Evolutionary conservation across 2,888 invertebrate genomes (phyloP).

Genomic region (Perizoma flavofasciatum): DNA sequence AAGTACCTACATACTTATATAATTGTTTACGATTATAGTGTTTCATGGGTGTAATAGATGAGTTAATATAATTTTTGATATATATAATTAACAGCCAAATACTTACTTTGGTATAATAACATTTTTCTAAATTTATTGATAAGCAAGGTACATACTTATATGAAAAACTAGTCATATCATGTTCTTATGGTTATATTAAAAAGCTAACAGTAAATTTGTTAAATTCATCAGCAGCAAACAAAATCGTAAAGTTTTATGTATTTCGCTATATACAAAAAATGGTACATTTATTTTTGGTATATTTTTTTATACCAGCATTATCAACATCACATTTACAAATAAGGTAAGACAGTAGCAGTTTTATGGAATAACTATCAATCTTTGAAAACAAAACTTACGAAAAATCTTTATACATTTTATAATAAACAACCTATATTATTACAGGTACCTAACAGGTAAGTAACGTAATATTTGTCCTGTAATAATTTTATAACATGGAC

Average conservation of each 20-base stretch:
- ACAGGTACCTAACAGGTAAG: slow-evolving; percentile 29
- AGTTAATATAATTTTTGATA: slow-evolving; percentile 52
- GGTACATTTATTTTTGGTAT: slow-evolving; percentile 46
- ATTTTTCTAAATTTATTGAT: slow-evolving; percentile 45
- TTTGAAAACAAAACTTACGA: slow-evolving; percentile 28
- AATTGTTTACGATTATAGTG: neutral
- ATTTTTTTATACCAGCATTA: slow-evolving; percentile 35
- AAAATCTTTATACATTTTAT: neutral
- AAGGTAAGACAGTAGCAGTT: slow-evolving; percentile 16
- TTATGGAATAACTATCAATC: slow-evolving; percentile 4
- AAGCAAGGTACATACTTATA: slow-evolving; percentile 45
- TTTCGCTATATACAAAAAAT: slow-evolving; percentile 47
- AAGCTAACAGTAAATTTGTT: slow-evolving; percentile 35
- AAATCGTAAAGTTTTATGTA: slow-evolving; percentile 36
- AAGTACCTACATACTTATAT: no score
- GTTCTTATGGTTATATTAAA: slow-evolving; percentile 43
- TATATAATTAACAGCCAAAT: slow-evolving; percentile 59
- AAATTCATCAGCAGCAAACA: slow-evolving; percentile 36
- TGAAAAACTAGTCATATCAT: slow-evolving; percentile 40
- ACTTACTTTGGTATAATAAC: slow-evolving; percentile 60
- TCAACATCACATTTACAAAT: slow-evolving; percentile 26
- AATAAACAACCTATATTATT: slow-evolving; percentile 26
- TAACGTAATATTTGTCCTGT: slow-evolving; percentile 21
- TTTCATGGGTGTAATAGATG: slow-evolving; percentile 21
- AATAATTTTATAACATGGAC: slow-evolving; percentile 23